Conservation (phyloP, 2,888 invertebrate genomes). For the Agrochola litura region DNA sequence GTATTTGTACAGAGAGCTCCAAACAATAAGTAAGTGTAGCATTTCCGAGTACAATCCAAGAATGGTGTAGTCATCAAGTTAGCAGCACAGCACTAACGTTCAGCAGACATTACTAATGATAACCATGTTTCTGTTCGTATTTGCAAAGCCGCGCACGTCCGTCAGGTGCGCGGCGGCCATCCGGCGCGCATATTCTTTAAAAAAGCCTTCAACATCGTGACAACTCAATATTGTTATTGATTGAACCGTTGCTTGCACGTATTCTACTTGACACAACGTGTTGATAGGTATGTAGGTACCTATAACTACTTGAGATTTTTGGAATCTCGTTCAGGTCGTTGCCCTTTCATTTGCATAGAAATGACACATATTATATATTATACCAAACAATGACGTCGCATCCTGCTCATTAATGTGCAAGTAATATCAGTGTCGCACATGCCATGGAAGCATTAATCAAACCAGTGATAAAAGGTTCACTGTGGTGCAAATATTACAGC, state of each 20-base stretch:
- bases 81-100: conserved; percentile 47
- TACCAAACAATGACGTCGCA: conserved; percentile 71
- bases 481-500: conserved; percentile 78
- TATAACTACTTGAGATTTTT: conserved; percentile 37
- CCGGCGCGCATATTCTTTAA: conserved; percentile 74
- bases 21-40: conserved; percentile 18
- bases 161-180: conserved; percentile 71
- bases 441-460: conserved; percentile 85
- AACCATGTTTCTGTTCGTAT: conserved; percentile 63
- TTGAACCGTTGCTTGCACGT: conserved; percentile 64
- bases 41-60: conserved; percentile 29
- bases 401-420: conserved; percentile 76
- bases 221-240: conserved; percentile 74
- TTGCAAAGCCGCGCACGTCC: conserved; percentile 77
- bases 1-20: conserved; percentile 17
- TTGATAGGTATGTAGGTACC: not conserved
- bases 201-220: conserved; percentile 67
- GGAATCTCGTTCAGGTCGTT: conserved; percentile 57
- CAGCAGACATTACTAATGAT: conserved; percentile 62
- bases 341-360: conserved; percentile 60
- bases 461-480: conserved; percentile 81
- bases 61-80: conserved; percentile 38
- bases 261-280: conserved; percentile 52
- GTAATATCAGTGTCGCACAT: conserved; percentile 78
- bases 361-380: conserved; percentile 56